These are phyloP conservation scores for Hypomecis punctinalis DNA, from an alignment of 2,888 invertebrate genomes.

Conservation along the genomic window DNA sequence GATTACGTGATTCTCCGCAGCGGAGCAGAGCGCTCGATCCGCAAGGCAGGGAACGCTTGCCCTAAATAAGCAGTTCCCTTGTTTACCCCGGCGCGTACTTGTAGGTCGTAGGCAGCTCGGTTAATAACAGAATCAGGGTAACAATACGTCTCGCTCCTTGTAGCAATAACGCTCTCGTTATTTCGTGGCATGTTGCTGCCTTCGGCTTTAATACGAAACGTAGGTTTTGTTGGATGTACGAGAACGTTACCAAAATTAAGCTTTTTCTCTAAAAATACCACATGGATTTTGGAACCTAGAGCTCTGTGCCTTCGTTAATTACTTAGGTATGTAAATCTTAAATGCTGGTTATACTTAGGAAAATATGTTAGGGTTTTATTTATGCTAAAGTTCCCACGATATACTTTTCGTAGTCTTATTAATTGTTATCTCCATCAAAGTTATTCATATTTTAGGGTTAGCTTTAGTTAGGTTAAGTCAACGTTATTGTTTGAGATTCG, in stretches of 20 bases:
- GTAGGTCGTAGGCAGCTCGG: slow-evolving; percentile 34
- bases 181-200: slow-evolving; percentile 33
- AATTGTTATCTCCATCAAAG: too few relatives aligned
- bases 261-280: slow-evolving; percentile 5
- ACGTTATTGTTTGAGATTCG: too few relatives aligned
- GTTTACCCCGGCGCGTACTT: slow-evolving; percentile 49
- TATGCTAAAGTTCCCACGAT: too few relatives aligned
- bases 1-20: slow-evolving; percentile 57
- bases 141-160: slow-evolving; percentile 42
- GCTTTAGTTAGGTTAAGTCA: too few relatives aligned
- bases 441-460: too few relatives aligned
- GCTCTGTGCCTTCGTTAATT: too few relatives aligned
- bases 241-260: slow-evolving; percentile 23
- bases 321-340: too few relatives aligned
- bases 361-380: too few relatives aligned
- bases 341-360: too few relatives aligned
- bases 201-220: slow-evolving; percentile 34
- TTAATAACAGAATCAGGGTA: slow-evolving; percentile 45
- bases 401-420: too few relatives aligned
- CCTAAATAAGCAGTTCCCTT: slow-evolving; percentile 58
- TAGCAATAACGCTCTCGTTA: slow-evolving; percentile 44
- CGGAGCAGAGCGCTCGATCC: slow-evolving; percentile 25
- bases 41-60: slow-evolving; percentile 39
- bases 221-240: slow-evolving; percentile 33
- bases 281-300: neutral